A percentile compares a stretch with the other conserved stretches of the same genome.
phyloP scores from a whole-genome alignment of 2,888 invertebrate genomes.

The Zaprionus bogoriensis region DNA sequence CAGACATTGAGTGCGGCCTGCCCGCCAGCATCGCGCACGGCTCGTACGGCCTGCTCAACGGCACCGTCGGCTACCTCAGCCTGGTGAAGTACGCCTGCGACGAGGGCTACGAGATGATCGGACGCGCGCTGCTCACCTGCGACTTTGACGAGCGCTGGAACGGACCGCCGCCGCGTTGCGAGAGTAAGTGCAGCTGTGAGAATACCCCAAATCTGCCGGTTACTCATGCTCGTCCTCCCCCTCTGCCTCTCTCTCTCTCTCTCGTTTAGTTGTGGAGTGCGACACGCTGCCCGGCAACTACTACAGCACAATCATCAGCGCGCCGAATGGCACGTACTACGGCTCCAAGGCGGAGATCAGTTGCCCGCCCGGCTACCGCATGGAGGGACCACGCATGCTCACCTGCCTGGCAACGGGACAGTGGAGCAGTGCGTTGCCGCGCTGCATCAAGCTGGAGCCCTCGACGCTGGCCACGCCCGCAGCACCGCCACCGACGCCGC shows the following conservation, averaged over 20 bases:
- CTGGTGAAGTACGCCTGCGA: constrained; percentile 93
- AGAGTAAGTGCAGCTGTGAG: constrained; percentile 90
- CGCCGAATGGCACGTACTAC: constrained; percentile 86
- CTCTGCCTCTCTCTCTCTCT: background rate
- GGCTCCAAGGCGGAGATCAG: constrained; percentile 90
- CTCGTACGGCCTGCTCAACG: constrained; percentile 90
- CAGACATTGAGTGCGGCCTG: constrained; percentile 94
- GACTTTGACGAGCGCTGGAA: constrained; percentile 97
- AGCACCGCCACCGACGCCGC: constrained; percentile 37
- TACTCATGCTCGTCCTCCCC: background rate
- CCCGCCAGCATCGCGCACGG: constrained; percentile 94
- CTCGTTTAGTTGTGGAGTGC: constrained; percentile 87
- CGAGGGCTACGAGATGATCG: constrained; percentile 92
- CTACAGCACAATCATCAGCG: constrained; percentile 84
- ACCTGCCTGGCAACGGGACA: constrained; percentile 90
- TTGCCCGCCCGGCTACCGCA: constrained; percentile 87
- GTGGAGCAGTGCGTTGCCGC: constrained; percentile 90
- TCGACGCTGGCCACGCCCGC: constrained; percentile 77
- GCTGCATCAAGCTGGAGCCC: constrained; percentile 87
- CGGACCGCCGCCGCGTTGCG: constrained; percentile 94
- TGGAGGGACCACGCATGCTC: constrained; percentile 87
- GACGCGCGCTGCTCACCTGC: constrained; percentile 92
- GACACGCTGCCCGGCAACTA: constrained; percentile 86
- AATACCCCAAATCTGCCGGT: constrained; percentile 84
- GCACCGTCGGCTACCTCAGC: constrained; percentile 93